These are phyloP conservation scores for Physella acuta DNA, from an alignment of 1,140 invertebrate species.

Conservation along the genomic window DNA sequence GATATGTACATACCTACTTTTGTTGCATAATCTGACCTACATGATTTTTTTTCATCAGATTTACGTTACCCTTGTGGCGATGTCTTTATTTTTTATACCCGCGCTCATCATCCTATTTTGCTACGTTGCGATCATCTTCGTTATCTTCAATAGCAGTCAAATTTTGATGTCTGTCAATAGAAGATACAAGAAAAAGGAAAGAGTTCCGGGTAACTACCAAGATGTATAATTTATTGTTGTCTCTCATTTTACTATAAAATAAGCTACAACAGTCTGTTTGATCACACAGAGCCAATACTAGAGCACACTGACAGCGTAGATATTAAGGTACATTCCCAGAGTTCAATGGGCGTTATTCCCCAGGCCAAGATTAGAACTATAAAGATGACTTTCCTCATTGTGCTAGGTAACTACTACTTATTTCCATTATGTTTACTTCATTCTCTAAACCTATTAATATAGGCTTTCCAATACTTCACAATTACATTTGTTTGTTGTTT, in stretches of 20 bases:
- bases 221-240: not conserved
- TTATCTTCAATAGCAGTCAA: slow-evolving; percentile 68
- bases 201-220: not conserved
- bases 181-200: not conserved
- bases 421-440: too few species aligned
- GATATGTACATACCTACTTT: not conserved
- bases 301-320: not conserved
- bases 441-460: too few species aligned
- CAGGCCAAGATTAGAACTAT: slow-evolving; percentile 93
- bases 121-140: slow-evolving; percentile 87
- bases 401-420: slow-evolving; percentile 83
- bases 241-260: not conserved
- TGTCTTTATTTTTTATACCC: slow-evolving; percentile 83
- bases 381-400: slow-evolving; percentile 94
- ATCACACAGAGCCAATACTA: not conserved
- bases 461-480: too few species aligned
- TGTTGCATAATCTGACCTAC: not conserved
- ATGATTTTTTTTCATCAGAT: slow-evolving; percentile 62
- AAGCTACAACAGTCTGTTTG: too few species aligned
- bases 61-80: slow-evolving; percentile 84
- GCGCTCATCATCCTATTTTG: slow-evolving; percentile 87
- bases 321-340: slow-evolving; percentile 17
- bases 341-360: slow-evolving; percentile 78
- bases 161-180: not conserved
- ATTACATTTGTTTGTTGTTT: too few species aligned